Conservation (phyloP, 2,888 invertebrate genomes). For the Orchesellides sinensis region DNA sequence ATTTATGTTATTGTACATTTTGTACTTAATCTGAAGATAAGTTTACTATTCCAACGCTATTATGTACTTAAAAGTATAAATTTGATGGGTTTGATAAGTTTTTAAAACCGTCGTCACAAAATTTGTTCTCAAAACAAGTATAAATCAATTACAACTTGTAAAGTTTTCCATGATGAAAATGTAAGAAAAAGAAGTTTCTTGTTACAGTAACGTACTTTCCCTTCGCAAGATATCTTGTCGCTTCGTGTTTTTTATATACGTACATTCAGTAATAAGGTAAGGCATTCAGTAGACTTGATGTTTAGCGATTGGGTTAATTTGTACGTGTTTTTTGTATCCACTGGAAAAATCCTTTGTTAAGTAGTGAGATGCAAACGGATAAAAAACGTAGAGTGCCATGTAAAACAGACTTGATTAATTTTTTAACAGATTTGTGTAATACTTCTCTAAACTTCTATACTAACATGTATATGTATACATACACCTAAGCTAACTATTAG, state of each 20-base stretch:
- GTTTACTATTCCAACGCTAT: background rate
- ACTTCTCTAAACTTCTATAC: too few species aligned
- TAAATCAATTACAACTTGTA: background rate
- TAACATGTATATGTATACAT: background rate
- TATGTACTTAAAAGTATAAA: background rate
- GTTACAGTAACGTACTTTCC: too few species aligned
- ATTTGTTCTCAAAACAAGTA: conserved; percentile 7
- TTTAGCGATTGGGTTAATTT: background rate
- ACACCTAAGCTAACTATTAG: background rate
- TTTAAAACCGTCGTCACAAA: conserved; percentile 27
- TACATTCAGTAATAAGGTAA: background rate
- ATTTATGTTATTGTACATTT: conserved; percentile 30
- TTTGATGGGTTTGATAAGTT: background rate
- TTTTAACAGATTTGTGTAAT: background rate
- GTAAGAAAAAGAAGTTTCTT: too few species aligned
- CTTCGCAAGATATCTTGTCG: background rate
- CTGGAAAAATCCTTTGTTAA: too few species aligned
- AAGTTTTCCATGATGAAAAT: too few species aligned
- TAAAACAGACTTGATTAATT: conserved; percentile 44
- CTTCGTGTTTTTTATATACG: background rate
- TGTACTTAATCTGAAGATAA: background rate
- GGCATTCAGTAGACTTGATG: background rate
- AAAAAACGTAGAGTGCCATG: conserved; percentile 47
- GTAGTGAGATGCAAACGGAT: too few species aligned
- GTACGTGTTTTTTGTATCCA: too few species aligned